phyloP scores from a whole-genome alignment of 2,797 vertebrate species.

The Rhinichthys osculus region DNA sequence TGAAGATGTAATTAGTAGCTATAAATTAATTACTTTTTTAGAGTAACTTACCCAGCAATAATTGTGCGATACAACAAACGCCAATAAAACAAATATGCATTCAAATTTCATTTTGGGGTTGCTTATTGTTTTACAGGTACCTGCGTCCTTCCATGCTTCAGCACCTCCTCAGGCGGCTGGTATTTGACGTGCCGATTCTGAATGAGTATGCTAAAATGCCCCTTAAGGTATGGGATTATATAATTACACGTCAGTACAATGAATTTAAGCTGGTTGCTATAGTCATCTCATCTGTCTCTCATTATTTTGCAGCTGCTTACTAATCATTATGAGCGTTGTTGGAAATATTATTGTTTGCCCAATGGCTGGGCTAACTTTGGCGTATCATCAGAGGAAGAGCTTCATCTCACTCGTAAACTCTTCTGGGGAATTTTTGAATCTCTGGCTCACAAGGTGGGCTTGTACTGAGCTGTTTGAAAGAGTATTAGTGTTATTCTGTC shows the following conservation, averaged over 20 bases:
- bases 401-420: conserved; percentile 93
- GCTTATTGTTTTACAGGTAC: conserved; percentile 74
- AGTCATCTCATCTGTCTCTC: not conserved
- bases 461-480: not conserved
- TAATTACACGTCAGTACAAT: not conserved
- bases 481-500: not conserved
- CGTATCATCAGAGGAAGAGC: conserved; percentile 92
- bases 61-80: not conserved
- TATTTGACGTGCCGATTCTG: conserved; percentile 97
- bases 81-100: not conserved
- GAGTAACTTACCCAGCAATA: not conserved
- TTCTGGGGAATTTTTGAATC: conserved; percentile 99
- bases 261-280: not conserved
- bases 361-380: conserved; percentile 97
- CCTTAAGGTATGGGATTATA: conserved; percentile 82
- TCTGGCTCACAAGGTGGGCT: conserved; percentile 87
- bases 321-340: conserved; percentile 96
- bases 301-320: conserved; percentile 84
- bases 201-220: conserved; percentile 96
- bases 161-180: conserved; percentile 89
- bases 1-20: not conserved
- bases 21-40: not conserved
- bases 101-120: not conserved
- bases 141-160: conserved; percentile 94
- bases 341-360: conserved; percentile 96